Evolutionary conservation across 1,140 invertebrate genomes (phyloP), one percentile per base, ranked within the genome.

Genomic region (Rhopalosiphum maidis): DNA sequence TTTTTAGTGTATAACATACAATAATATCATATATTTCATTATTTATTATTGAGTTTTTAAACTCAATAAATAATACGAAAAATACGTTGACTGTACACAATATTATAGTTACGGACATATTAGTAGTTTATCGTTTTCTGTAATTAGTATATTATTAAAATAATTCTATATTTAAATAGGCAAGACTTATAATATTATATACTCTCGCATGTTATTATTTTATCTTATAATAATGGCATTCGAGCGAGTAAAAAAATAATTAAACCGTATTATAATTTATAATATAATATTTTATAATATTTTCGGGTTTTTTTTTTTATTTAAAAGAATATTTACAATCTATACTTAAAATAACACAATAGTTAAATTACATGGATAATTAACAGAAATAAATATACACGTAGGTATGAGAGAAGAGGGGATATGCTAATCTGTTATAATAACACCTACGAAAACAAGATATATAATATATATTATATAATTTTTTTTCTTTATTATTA

Each of bases 141-240:
- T n/a, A 77, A 35, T 77, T 77, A 77, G 30, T 77, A 46, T 30
- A 86, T 86, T 88, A 88, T 48, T 30, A 48, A 22, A 30, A 9
- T 86, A 46, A 86, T 86, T 8, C 37, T 55, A 89, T 55, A 55
- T 88, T 51, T 88, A 54, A 54, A 89, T 89, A 89, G 87, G 6
- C 48, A 2, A 22, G 48, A 23, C 37, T 54, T 87, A 48, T 22
- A 68, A 68, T 68, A 77, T 77, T n/a, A 35, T 77, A 77, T 18
- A 43, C 35, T 54, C 22, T 43, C 21, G 48, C n/a, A 54, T 88
- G 30, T 25, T 89, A 89, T 55, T 89, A 54, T 89, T 54, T 89
- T 89, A 89, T 54, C 51, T 2, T n/a, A n/a, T 41, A 54, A n/a
- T 55, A 54, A 54, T 89, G n/a, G 15, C 35, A 54, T 89, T 48